Evolutionary conservation across 2,797 vertebrate genomes (phyloP), one percentile per base, ranked within the genome.

Genomic region (Urophycis tenuis): DNA sequence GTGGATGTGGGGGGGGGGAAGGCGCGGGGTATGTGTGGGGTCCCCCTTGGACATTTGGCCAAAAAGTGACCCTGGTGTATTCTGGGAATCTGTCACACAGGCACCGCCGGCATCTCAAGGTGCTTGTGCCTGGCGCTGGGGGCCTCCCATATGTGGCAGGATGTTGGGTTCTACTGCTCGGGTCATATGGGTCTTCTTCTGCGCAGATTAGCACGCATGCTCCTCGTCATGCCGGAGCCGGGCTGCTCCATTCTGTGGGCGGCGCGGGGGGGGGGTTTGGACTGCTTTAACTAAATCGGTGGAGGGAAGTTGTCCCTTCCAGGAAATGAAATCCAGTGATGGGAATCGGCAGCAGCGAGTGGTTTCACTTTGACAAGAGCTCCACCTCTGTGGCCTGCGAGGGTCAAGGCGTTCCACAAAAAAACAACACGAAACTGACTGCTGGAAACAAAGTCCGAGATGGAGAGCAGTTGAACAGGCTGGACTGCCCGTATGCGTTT

Each of bases 51-150:
- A 85, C 79, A 78, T 79, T 78, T 76, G 53, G n/a, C 73, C 1
- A 71, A 87, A 86, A 91, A 77, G 84, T 80, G 85, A 90, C 85
- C 85, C 82, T 71, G 76, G 80, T 64, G 60, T 88, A 90, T 91
- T 91, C 88, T 87, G 79, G 87, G 86, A 86, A 78, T 79, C 75
- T 78, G 79, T 87, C 88, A 89, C 83, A 78, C 69, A 85, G 81
- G 80, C 83, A 81, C 74, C 19, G 22, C 29, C 33, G 75, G 77
- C 74, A 75, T 82, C 84, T 88, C 83, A 86, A 90, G 83, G 87
- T 84, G 80, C 81, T 80, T 75, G 78, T 81, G 81, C 71, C n/a
- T 75, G 77, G 72, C 36, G 45, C 14, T 5, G 80, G 79, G 79
- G 79, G 75, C 79, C 78, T 81, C 81, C 49, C 80, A 82, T 79